A percentile compares a stretch with the other conserved stretches of the same genome.
These are phyloP conservation scores for Macrocentrus cingulum DNA, from an alignment of 1,140 invertebrate species.

Conservation along the genomic window DNA sequence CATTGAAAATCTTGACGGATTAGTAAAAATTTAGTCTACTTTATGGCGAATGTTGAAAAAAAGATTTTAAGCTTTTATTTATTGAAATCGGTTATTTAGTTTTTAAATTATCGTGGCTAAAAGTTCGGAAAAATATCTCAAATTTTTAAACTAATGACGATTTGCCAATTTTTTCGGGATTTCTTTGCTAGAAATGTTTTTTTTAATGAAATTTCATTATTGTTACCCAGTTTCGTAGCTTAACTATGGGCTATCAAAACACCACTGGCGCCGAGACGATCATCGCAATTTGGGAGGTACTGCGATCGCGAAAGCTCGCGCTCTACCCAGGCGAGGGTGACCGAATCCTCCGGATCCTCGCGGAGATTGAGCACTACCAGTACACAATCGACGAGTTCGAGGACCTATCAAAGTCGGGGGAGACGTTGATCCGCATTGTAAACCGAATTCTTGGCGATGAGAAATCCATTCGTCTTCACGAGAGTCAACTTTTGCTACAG, in stretches of 20 bases:
- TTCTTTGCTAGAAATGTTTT: too few relatives aligned
- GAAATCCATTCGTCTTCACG: constrained; percentile 57
- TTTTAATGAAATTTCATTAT: not conserved
- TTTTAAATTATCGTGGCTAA: too few relatives aligned
- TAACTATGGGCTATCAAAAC: constrained; percentile 69
- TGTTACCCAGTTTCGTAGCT: constrained; percentile 61
- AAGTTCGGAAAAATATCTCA: too few relatives aligned
- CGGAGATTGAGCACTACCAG: constrained; percentile 59
- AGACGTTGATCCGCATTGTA: constrained; percentile 56
- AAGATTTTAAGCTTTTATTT: too few relatives aligned
- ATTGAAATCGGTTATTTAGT: too few relatives aligned
- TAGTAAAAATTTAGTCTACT: too few relatives aligned
- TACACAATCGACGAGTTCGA: constrained; percentile 42
- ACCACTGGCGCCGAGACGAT: constrained; percentile 60
- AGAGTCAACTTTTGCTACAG: constrained; percentile 48
- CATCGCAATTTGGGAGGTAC: constrained; percentile 56
- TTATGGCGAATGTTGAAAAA: too few relatives aligned
- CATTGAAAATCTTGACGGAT: too few relatives aligned
- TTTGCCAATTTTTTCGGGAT: too few relatives aligned
- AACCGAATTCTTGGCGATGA: constrained; percentile 56
- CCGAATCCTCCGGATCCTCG: constrained; percentile 55
- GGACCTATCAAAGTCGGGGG: constrained; percentile 49
- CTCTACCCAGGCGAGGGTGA: constrained; percentile 64
- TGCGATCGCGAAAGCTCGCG: constrained; percentile 53
- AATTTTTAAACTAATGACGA: too few relatives aligned